phyloP scores from a whole-genome alignment of 2,888 invertebrate species.

The Notodonta ziczac region DNA sequence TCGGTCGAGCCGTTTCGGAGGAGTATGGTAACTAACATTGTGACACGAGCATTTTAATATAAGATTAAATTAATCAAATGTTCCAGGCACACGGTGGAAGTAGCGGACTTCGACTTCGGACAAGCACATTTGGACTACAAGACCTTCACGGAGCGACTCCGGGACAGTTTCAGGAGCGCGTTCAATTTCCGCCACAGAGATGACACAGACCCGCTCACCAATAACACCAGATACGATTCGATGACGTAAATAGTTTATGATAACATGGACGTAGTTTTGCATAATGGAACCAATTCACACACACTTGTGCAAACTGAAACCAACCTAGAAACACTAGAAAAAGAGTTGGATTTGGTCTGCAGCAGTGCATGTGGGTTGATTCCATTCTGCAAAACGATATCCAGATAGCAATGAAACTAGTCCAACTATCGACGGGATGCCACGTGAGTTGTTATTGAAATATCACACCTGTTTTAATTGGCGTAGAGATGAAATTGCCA shows the following conservation, averaged over 20 bases:
- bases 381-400: no score
- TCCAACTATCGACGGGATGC: conserved; percentile 16
- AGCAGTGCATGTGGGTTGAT: no score
- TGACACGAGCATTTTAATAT: no score
- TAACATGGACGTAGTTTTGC: neutral
- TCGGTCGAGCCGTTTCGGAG: no score
- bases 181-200: conserved; percentile 67
- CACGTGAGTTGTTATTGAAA: neutral
- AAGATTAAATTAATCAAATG: conserved; percentile 16
- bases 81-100: conserved; percentile 91
- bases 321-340: no score
- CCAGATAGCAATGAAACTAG: no score
- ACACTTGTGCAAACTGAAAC: no score
- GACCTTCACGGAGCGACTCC: conserved; percentile 92
- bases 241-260: conserved; percentile 71
- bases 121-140: conserved; percentile 94
- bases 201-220: conserved; percentile 71
- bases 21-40: no score
- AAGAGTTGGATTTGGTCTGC: no score
- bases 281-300: no score
- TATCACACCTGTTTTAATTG: neutral
- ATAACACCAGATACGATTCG: conserved; percentile 82
- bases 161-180: conserved; percentile 88
- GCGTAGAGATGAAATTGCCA: neutral
- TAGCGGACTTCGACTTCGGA: conserved; percentile 96